These are phyloP conservation scores for Clarias fuscus DNA, from an alignment of 2,797 vertebrate genomes.

Conservation along the genomic window DNA sequence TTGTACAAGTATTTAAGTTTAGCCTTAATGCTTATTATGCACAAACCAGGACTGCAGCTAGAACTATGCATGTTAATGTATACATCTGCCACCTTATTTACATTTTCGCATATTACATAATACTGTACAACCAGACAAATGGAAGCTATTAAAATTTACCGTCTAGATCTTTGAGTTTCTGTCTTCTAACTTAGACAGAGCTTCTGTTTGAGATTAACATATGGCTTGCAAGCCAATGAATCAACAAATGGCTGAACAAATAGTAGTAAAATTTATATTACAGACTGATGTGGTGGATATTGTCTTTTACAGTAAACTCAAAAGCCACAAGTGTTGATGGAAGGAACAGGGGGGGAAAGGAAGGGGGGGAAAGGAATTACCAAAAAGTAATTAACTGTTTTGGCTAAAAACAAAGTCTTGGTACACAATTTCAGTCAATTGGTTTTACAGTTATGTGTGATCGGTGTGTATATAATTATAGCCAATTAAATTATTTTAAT, in stretches of 20 bases:
- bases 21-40: neutral
- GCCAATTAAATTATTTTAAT: neutral
- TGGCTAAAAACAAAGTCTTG: neutral
- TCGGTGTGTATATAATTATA: neutral
- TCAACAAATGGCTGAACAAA: conserved; percentile 24
- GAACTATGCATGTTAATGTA: neutral
- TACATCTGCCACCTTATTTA: neutral
- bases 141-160: neutral
- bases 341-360: neutral
- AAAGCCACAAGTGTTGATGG: neutral
- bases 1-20: neutral
- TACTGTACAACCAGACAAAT: neutral
- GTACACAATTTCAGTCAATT: too few relatives aligned
- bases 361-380: too few relatives aligned
- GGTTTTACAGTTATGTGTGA: neutral
- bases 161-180: conserved; percentile 33
- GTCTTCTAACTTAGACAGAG: conserved; percentile 17
- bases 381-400: neutral
- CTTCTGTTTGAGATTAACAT: conserved; percentile 36
- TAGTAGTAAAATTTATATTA: conserved; percentile 38
- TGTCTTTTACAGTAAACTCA: neutral
- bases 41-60: neutral
- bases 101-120: conserved; percentile 14
- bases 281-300: conserved; percentile 2
- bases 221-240: conserved; percentile 34